Evolutionary conservation across 2,113 vertebrate species (phyloP).

Genomic region (Platichthys flesus): DNA sequence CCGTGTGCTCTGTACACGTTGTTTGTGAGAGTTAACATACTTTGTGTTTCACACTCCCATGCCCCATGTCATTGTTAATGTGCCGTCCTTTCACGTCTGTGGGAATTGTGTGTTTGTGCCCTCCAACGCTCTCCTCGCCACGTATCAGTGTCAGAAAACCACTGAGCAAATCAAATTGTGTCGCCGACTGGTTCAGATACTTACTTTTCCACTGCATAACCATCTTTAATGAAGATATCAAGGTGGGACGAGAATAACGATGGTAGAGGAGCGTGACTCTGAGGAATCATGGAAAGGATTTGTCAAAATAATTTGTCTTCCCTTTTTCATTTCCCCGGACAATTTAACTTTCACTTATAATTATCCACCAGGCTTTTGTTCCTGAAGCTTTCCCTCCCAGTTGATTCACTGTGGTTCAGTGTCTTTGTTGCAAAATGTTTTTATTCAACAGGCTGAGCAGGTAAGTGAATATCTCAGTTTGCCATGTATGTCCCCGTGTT

Average conservation of each 20-base stretch:
- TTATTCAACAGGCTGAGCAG: conserved; percentile 72
- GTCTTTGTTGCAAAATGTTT: conserved; percentile 49
- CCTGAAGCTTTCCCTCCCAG: conserved; percentile 6
- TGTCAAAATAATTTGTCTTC: conserved; percentile 26
- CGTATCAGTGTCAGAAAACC: conserved; percentile 40
- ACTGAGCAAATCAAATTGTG: conserved; percentile 26
- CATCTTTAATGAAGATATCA: conserved; percentile 35
- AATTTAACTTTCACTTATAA: conserved; percentile 41
- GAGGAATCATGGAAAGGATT: conserved; percentile 23
- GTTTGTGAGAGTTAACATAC: conserved; percentile 48
- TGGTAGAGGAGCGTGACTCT: conserved; percentile 18
- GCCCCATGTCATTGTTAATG: conserved; percentile 33
- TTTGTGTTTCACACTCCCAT: conserved; percentile 35
- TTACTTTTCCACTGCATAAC: conserved; percentile 1
- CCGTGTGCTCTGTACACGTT: conserved; percentile 36
- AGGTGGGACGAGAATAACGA: conserved; percentile 25
- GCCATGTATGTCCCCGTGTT: conserved; percentile 14
- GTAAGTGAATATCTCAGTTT: conserved; percentile 73
- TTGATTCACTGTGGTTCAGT: conserved; percentile 38
- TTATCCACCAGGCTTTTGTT: conserved; percentile 34
- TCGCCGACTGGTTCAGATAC: conserved; percentile 8
- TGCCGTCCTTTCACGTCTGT: conserved; percentile 47
- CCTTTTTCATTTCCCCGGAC: background rate
- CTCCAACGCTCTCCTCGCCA: background rate
- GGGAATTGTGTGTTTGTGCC: conserved; percentile 44